Evolutionary conservation across 2,113 vertebrate genomes (phyloP).

Genomic region (Platichthys flesus): DNA sequence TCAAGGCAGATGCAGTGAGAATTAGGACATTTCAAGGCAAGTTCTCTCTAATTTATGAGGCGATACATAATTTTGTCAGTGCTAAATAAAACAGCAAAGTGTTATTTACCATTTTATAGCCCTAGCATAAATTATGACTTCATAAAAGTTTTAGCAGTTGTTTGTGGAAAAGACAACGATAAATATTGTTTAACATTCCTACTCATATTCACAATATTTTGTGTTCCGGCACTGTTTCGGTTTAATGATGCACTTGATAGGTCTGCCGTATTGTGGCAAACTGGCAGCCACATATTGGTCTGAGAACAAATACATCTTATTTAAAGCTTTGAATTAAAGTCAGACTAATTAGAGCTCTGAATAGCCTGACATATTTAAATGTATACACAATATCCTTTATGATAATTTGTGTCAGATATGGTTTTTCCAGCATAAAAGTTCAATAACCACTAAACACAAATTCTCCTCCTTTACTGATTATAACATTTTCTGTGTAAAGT

Average conservation of each 20-base stretch:
- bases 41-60: slow-evolving; percentile 27
- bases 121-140: not conserved
- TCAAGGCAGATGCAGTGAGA: not conserved
- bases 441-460: not conserved
- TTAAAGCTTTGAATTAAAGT: not conserved
- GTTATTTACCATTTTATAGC: slow-evolving; percentile 16
- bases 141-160: slow-evolving; percentile 3
- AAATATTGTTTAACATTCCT: slow-evolving; percentile 13
- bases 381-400: not conserved
- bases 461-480: not conserved
- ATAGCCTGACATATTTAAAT: not conserved
- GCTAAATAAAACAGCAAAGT: slow-evolving; percentile 12
- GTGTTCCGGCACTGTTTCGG: not conserved
- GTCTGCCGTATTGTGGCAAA: not conserved
- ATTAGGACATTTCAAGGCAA: not conserved
- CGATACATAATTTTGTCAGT: not conserved
- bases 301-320: not conserved
- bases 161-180: not conserved
- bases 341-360: not conserved
- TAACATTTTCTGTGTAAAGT: not conserved
- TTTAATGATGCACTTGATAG: not conserved
- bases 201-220: slow-evolving; percentile 3
- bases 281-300: not conserved
- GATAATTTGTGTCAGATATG: not conserved
- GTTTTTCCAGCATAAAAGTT: not conserved